phyloP scores from a whole-genome alignment of 2,888 invertebrate species.

The Hartigia nigra region DNA sequence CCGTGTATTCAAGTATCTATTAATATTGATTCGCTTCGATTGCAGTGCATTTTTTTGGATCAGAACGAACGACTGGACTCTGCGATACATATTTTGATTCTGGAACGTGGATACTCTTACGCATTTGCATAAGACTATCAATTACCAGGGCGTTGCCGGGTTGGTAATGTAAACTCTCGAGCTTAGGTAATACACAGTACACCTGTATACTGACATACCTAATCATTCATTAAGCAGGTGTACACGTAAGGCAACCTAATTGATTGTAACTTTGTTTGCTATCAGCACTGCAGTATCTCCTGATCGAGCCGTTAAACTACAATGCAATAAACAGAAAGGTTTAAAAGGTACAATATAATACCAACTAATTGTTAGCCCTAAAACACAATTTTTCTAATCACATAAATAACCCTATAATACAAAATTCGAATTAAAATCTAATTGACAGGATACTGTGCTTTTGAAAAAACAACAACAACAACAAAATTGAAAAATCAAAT shows the following conservation, averaged over 20 bases:
- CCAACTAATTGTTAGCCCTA: too few relatives aligned
- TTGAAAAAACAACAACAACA: too few relatives aligned
- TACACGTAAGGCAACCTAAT: neutral
- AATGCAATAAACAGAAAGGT: too few relatives aligned
- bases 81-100: neutral
- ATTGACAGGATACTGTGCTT: too few relatives aligned
- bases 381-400: too few relatives aligned
- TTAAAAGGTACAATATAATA: too few relatives aligned
- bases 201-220: neutral
- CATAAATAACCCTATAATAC: too few relatives aligned
- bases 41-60: neutral
- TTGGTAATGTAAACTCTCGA: neutral
- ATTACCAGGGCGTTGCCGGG: neutral
- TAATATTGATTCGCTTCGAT: too few relatives aligned
- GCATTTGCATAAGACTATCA: slow-evolving; percentile 8
- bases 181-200: neutral
- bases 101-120: neutral
- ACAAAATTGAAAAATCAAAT: too few relatives aligned
- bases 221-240: neutral
- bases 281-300: neutral
- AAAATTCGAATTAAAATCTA: too few relatives aligned
- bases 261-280: neutral
- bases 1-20: too few relatives aligned
- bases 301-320: neutral
- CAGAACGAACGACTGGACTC: neutral